Conservation (phyloP, 2,113 vertebrate species). For the Ctenomys sociabilis region DNA sequence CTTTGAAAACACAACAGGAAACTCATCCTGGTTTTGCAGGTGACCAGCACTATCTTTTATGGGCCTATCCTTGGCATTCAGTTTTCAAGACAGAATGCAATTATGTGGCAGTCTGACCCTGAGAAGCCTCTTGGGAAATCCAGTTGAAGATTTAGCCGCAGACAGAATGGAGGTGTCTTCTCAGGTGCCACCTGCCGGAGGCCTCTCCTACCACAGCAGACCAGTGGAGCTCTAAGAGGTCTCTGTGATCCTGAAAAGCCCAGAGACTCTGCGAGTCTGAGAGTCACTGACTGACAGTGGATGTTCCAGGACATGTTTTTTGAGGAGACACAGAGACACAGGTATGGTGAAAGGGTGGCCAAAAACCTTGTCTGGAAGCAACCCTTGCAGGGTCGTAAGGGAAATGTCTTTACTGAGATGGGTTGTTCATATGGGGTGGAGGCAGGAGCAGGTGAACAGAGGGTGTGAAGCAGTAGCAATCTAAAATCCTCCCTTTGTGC, state of each 20-base stretch:
- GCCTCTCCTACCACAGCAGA: background rate
- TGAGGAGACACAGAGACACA: background rate
- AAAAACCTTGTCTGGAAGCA: background rate
- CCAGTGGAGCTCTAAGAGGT: background rate
- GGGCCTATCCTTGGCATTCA: background rate
- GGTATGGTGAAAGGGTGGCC: background rate
- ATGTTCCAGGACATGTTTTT: background rate
- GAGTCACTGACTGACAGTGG: background rate
- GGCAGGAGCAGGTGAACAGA: background rate
- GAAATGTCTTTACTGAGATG: background rate
- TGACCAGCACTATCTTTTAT: background rate
- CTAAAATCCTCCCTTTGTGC: background rate
- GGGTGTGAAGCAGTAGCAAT: too few species aligned
- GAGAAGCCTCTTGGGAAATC: constrained; percentile 6
- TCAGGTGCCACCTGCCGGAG: background rate
- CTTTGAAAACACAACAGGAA: constrained; percentile 17
- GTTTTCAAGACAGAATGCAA: constrained; percentile 4
- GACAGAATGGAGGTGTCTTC: background rate
- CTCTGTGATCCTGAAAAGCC: background rate
- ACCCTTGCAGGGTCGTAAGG: background rate
- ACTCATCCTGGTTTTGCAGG: background rate
- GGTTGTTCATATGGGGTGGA: background rate
- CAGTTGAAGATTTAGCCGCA: background rate
- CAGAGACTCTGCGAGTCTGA: background rate
- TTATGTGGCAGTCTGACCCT: background rate